Base-by-base conservation (phyloP, 2,113 vertebrate genomes). In the Nanger granti region DNA sequence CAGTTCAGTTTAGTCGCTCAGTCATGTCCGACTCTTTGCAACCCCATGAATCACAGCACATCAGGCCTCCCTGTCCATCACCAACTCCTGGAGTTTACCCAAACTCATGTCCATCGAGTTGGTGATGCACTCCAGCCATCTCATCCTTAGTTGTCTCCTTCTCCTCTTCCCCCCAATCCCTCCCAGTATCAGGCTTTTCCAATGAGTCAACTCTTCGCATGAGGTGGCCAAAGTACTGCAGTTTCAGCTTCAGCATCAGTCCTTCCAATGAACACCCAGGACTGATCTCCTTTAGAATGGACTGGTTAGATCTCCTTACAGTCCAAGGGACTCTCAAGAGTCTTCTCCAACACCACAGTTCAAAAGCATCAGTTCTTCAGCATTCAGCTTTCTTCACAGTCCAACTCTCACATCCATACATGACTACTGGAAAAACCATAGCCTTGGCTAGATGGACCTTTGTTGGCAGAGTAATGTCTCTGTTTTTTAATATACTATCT, bases 361-460 rank as follows among this genome's bases (percentile, higher is more conserved):
- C 44, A 64, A 64, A 64, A 64, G 62, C 5, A 7, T 64, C 62
- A 64, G 3, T 31, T 64, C 62, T 31, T 64, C 3, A 1, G 13
- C 0, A 0, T 0, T 64, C 13, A 31, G 62, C 29, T 2, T 64
- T 64, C 62, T 31, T 64, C 2, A 31, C 2, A 64, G 62, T 64
- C 62, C 6, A 64, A 31, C 29, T 14, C 29, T 31, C 62, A 31
- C 62, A 64, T 62, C 6, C 13, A 64, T 64, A 64, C 29, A 15
- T 34, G 29, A 64, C 29, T 0, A 64, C 29, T 2, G 62, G 62
- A 31, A 31, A 64, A 31, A 64, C 13, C 6, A 64, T 15, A 31
- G 60, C 62, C 29, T 64, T 64, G 13, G 3, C 62, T 64, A 59
- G 29, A 64, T 5, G 29, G 62, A 31, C 1, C 60, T 62, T 29